phyloP scores from a whole-genome alignment of 1,140 invertebrate genomes.

The Lordiphosa collinella region DNA sequence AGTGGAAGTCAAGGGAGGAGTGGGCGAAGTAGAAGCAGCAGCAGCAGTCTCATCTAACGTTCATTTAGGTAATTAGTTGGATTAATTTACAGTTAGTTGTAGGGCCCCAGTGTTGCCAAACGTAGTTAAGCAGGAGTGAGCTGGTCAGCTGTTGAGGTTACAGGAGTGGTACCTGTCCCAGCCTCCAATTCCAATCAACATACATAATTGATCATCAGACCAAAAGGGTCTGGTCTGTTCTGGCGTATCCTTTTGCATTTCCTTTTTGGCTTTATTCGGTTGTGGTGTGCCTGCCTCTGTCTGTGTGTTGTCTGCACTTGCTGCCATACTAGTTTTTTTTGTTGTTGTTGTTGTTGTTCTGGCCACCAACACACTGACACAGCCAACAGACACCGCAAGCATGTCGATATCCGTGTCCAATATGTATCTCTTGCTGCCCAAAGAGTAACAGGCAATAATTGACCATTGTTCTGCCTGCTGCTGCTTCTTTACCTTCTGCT shows the following conservation, averaged over 20 bases:
- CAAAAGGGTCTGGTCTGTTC: conserved; percentile 16
- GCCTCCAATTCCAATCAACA: neutral
- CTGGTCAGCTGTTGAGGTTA: conserved; percentile 62
- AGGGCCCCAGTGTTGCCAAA: conserved; percentile 1
- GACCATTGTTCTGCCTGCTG: conserved; percentile 15
- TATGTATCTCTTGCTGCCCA: neutral
- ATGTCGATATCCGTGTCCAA: conserved; percentile 1
- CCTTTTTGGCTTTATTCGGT: neutral
- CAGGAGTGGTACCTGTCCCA: neutral
- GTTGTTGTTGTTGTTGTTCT: conserved; percentile 3
- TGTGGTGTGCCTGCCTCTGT: neutral
- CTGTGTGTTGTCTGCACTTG: conserved; percentile 6
- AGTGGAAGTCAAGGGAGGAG: conserved; percentile 46
- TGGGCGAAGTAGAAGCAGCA: conserved; percentile 38
- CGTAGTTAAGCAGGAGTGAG: conserved; percentile 40
- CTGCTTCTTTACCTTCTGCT: neutral
- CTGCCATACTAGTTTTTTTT: conserved; percentile 27
- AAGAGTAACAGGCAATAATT: conserved; percentile 24
- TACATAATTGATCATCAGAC: conserved; percentile 39
- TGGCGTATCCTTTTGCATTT: conserved; percentile 26
- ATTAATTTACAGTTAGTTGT: conserved; percentile 16
- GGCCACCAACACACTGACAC: conserved; percentile 9
- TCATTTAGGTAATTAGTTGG: conserved; percentile 66
- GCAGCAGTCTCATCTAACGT: conserved; percentile 69
- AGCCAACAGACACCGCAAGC: neutral